Percentiles rank a stretch among this genome's conserved stretches.
Conservation (phyloP, 2,797 vertebrate species). For the Sebastes hubbsi region DNA sequence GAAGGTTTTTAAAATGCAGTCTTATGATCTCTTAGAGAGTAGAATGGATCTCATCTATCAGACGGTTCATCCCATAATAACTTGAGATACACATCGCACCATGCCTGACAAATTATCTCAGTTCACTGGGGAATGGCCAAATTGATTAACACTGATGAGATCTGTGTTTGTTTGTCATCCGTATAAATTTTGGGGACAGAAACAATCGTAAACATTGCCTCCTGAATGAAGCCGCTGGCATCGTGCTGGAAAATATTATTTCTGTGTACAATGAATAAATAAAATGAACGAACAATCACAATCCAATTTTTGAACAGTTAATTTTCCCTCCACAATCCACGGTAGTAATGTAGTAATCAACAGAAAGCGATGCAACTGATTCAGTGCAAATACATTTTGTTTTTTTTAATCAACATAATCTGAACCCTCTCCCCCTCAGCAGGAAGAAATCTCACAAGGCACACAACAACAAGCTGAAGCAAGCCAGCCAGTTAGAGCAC, state of each 20-base stretch:
- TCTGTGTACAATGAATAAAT: not conserved
- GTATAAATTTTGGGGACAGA: not conserved
- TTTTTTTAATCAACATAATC: constrained; percentile 30
- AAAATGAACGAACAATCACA: not conserved
- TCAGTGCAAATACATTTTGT: not conserved
- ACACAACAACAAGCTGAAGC: constrained; percentile 33
- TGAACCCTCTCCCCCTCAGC: constrained; percentile 5
- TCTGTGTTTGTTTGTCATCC: constrained; percentile 19
- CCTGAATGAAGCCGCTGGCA: not conserved
- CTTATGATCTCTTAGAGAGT: not conserved
- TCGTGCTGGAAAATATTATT: not conserved
- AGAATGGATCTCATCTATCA: not conserved
- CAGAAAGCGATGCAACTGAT: not conserved
- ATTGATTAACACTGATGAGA: constrained; percentile 18
- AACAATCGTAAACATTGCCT: constrained; percentile 2
- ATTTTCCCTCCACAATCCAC: not conserved
- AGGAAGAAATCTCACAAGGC: constrained; percentile 9
- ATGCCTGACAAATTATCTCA: constrained; percentile 4
- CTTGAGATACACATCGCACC: not conserved
- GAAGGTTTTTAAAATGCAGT: not conserved
- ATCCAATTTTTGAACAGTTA: not conserved
- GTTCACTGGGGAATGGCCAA: not conserved
- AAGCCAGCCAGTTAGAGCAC: constrained; percentile 36
- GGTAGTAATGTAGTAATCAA: not conserved
- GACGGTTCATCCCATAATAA: not conserved